Evolutionary conservation across 2,113 vertebrate genomes (phyloP).

Genomic region (Scytalopus superciliaris): DNA sequence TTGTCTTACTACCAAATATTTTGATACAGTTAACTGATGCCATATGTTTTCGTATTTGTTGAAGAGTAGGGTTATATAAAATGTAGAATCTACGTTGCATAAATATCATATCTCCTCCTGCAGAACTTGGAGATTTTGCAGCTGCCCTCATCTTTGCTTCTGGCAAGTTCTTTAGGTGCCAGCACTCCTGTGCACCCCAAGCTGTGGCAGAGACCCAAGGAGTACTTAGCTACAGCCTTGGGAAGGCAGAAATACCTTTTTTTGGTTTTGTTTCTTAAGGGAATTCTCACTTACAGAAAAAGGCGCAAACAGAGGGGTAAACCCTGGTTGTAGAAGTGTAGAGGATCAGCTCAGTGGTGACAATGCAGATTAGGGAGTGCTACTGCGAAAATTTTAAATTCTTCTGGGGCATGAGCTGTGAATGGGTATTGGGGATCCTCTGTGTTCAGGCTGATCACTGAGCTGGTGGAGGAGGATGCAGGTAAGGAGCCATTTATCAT

Average conservation of each 20-base stretch:
- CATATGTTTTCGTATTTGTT: background rate
- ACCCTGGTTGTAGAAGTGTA: background rate
- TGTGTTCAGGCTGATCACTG: background rate
- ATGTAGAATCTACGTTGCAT: background rate
- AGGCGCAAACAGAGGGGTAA: background rate
- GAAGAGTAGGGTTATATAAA: background rate
- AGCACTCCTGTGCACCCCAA: background rate
- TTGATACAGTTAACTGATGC: background rate
- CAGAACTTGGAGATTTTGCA: background rate
- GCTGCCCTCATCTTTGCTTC: background rate
- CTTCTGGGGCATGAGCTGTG: background rate
- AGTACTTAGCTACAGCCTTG: background rate
- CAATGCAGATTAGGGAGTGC: background rate
- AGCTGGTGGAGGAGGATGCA: background rate
- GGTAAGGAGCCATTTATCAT: background rate
- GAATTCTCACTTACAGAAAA: background rate
- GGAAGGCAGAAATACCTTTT: background rate
- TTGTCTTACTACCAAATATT: background rate
- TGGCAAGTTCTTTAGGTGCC: background rate
- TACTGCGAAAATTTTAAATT: fast-evolving
- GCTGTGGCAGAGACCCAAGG: background rate
- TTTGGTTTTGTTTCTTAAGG: background rate
- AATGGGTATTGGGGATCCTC: background rate
- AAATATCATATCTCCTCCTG: background rate
- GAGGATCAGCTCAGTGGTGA: background rate